These are phyloP conservation scores for Neopipo cinnamomea DNA, from an alignment of 2,113 vertebrate species.

Conservation along the genomic window DNA sequence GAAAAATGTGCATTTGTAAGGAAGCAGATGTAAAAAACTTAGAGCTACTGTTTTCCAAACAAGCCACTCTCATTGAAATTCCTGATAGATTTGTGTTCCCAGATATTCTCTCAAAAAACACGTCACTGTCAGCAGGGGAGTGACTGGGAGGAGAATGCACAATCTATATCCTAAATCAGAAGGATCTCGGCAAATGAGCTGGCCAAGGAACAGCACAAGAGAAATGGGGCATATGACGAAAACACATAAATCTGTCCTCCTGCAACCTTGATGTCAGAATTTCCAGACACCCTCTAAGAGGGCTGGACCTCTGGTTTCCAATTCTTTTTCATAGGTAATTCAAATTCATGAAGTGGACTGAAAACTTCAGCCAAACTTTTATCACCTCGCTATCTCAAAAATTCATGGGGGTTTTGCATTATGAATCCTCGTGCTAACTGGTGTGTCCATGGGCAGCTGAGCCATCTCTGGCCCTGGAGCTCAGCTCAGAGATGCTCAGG, in stretches of 20 bases:
- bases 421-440: accelerated
- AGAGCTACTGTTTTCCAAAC: neutral
- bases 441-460: accelerated
- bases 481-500: neutral
- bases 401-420: neutral
- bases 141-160: slow-evolving; percentile 17
- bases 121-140: slow-evolving; percentile 4
- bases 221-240: slow-evolving; percentile 5
- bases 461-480: neutral
- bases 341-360: neutral
- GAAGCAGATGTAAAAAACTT: neutral
- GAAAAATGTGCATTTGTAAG: accelerated
- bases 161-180: slow-evolving; percentile 29
- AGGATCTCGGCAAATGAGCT: neutral
- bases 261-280: neutral
- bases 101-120: neutral
- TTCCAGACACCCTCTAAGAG: neutral
- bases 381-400: neutral
- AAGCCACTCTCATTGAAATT: neutral
- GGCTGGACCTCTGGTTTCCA: neutral
- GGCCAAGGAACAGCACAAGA: neutral
- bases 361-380: neutral
- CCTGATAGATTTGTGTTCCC: neutral
- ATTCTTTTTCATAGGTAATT: neutral
- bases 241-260: slow-evolving; percentile 30